phyloP scores from a whole-genome alignment of 2,888 invertebrate species.

The Caenorhabditis macrosperma region DNA sequence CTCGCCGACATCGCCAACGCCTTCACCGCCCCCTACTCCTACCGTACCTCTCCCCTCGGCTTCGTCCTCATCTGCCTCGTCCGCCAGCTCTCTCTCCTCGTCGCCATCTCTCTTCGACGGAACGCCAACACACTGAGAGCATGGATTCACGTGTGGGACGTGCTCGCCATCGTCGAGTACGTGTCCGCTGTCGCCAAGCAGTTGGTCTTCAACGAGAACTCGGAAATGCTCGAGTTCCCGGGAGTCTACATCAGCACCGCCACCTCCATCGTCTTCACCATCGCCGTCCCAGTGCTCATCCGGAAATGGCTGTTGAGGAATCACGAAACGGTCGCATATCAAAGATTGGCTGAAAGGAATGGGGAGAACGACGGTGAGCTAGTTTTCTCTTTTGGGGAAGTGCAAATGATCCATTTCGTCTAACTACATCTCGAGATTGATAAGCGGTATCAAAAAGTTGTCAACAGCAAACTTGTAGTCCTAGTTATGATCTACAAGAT shows the following conservation, averaged over 20 bases:
- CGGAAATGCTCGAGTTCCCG: slow-evolving; percentile 25
- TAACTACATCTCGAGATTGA: too few species aligned
- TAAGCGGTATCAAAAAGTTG: too few species aligned
- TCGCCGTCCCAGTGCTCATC: slow-evolving; percentile 20
- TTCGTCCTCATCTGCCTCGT: slow-evolving; percentile 22
- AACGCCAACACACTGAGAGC: slow-evolving; percentile 25
- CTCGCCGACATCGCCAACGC: slow-evolving; percentile 2
- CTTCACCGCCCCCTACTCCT: slow-evolving; percentile 32
- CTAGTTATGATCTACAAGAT: too few species aligned
- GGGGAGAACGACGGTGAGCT: slow-evolving; percentile 23
- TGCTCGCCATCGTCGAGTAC: slow-evolving; percentile 36
- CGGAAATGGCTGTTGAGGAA: slow-evolving; percentile 21
- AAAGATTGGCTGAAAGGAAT: slow-evolving; percentile 12
- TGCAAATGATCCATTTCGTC: background rate
- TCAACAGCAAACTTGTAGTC: too few species aligned
- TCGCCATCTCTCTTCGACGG: slow-evolving; percentile 32
- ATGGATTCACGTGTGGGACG: slow-evolving; percentile 15
- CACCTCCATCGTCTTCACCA: slow-evolving; percentile 25
- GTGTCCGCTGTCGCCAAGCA: slow-evolving; percentile 37
- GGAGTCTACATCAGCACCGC: slow-evolving; percentile 40
- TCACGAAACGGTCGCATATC: slow-evolving; percentile 8
- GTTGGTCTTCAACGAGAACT: slow-evolving; percentile 38
- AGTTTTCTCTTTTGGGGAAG: too few species aligned
- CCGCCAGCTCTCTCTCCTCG: slow-evolving; percentile 40
- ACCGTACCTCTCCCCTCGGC: slow-evolving; percentile 51